Evolutionary conservation across 2,113 vertebrate genomes (phyloP), one percentile per base, ranked within the genome.

Genomic region (Sarotherodon lohbergeri): DNA sequence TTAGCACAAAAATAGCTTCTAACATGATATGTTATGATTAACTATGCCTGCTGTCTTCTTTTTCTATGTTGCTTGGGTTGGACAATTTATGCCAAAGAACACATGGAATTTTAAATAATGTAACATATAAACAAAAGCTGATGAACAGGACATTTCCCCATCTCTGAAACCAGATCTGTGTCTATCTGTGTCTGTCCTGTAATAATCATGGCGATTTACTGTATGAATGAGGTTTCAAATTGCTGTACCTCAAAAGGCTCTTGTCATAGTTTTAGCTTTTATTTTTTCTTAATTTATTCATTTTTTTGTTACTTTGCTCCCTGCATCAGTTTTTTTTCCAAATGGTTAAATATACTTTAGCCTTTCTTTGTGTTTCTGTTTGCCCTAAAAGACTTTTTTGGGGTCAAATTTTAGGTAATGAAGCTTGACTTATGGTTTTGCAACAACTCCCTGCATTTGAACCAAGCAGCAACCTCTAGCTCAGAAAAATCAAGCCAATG

Each of bases 131-230:
- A 88, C 17, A 22, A 80, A 82, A 90, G 82, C 85, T 86, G 82
- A 86, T 86, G 73, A 56, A 9, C 41, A 63, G 76, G 59, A 90
- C 86, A 86, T 88, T 81, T 87, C 79, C 63, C 63, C 34, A 34
- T 34, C 54, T 84, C 79, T 76, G 24, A 66, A 32, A 66, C 61
- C 71, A 89, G 78, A 50, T 76, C 41, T 7, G 41, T 55, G 52
- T 55, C 52, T 3, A 22, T 48, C 61, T 80, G 52, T 87, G 63
- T 89, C 59, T 66, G 24, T 82, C 59, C 52, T 86, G 14, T 76
- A 82, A 88, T 81, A 83, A 89, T 89, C 68, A 87, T 56, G 36
- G 59, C n/a, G 55, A 85, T 93, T 86, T 87, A 88, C 82, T 59
- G 12, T 85, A 50, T 48, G 79, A 71, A 50, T 12, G 9, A 85